These are phyloP conservation scores for Seriola quinqueradiata DNA, from an alignment of 2,113 vertebrate species.

Conservation along the genomic window DNA sequence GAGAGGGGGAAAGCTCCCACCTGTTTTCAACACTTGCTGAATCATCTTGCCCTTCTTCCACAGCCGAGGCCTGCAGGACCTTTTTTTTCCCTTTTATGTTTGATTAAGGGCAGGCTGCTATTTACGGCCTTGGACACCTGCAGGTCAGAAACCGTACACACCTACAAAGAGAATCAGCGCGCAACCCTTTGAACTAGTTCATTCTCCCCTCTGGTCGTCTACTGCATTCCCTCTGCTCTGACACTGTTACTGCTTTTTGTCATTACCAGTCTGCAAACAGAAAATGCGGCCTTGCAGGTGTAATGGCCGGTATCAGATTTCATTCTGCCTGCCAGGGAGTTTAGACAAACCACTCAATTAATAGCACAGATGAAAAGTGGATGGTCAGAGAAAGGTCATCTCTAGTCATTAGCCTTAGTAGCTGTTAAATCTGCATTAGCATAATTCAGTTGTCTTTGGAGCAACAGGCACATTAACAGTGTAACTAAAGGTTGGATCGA, in stretches of 20 bases:
- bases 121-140: conserved; percentile 66
- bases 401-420: conserved; percentile 40
- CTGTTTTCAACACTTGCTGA: conserved; percentile 32
- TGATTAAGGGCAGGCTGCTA: conserved; percentile 56
- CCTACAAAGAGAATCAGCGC: conserved; percentile 55
- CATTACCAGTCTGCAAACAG: conserved; percentile 1
- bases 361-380: conserved; percentile 48
- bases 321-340: conserved; percentile 24
- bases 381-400: conserved; percentile 21
- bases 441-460: conserved; percentile 48
- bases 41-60: conserved; percentile 9
- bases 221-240: conserved; percentile 11
- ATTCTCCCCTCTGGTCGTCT: conserved; percentile 36
- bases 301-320: conserved; percentile 54
- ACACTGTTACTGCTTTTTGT: conserved; percentile 35
- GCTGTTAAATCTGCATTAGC: conserved; percentile 42
- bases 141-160: conserved; percentile 65
- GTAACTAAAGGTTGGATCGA: conserved; percentile 32
- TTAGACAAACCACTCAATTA: conserved; percentile 58
- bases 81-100: conserved; percentile 59
- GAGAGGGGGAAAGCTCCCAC: conserved; percentile 35
- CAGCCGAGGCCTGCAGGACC: conserved; percentile 28
- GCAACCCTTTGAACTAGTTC: conserved; percentile 61
- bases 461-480: conserved; percentile 8
- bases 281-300: conserved; percentile 49